A percentile compares a stretch with the other conserved stretches of the same genome.
phyloP scores from a whole-genome alignment of 2,113 vertebrate species.

The Archilochus colubris region DNA sequence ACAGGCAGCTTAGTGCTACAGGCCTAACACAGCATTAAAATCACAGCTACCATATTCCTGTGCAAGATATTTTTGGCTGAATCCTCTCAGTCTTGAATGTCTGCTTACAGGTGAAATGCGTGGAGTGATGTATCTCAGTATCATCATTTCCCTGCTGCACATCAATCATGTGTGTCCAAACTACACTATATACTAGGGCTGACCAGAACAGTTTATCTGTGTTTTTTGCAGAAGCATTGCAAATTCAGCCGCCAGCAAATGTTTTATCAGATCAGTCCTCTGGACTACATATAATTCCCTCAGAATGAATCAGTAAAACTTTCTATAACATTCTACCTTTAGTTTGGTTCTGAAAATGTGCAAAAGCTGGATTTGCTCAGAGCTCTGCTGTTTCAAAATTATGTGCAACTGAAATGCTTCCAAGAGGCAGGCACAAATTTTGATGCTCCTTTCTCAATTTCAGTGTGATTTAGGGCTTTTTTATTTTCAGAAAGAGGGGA shows the following conservation, averaged over 20 bases:
- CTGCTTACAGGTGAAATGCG: not conserved
- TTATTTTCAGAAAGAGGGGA: not conserved
- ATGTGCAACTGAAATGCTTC: not conserved
- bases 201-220: not conserved
- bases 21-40: rapidly evolving
- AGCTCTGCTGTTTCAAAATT: not conserved
- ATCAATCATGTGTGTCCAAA: not conserved
- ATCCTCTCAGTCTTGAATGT: not conserved
- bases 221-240: no score
- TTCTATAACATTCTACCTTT: not conserved
- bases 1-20: not conserved
- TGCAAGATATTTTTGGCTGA: not conserved
- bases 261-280: no score
- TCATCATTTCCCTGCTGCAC: not conserved
- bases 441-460: not conserved
- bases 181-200: no score
- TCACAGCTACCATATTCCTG: rapidly evolving
- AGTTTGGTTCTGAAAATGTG: not conserved
- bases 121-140: no score
- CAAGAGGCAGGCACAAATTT: not conserved
- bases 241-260: no score
- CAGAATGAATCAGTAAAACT: not conserved
- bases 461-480: not conserved
- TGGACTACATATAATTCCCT: no score
- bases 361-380: not conserved